Base-by-base conservation (phyloP, 2,888 invertebrate species). In the Drosophila formosana region DNA sequence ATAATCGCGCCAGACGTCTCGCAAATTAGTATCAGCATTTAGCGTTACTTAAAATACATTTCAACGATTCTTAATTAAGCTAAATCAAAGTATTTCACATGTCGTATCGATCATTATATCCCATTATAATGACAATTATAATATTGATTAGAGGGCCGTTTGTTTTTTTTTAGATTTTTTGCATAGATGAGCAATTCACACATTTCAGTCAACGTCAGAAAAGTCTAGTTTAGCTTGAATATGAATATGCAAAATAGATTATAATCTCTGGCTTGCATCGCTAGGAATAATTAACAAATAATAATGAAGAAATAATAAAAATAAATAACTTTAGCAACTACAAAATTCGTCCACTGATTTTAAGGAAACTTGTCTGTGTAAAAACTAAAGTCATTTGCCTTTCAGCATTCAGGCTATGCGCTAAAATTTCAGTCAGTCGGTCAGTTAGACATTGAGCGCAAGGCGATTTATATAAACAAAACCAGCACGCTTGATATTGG, bases 11-110 rank as follows among this genome's bases (percentile, higher is more conserved):
- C 50, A 50, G 57, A 64, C 55, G 25, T 7, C 1, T n/a, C 30
- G 32, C 6, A 9, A 46, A 53, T 62, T 62, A 62, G 45, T 46
- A 6, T 25, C 13, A 32, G 18, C 13, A 26, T 46, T 63, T 55
- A 47, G 62, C 63, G 32, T 47, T 55, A 47, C 11, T 55, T 41
- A 39, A 30, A 30, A 18, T 23, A 45, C 26, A 52, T 26, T 25
- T 47, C 2, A n/a, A 30, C 18, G 45, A 47, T 37, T 62, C 30
- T 39, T 11, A 32, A 18, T 46, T 13, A 30, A 50, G n/a, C 23
- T 32, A 39, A 45, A 39, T 55, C 25, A 30, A 61, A 45, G 45
- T 11, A 47, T 37, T 37, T 37, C 28, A 46, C 28, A 46, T 13
- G 23, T 43, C 37, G 6, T 32, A n/a, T 41, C 46, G 9, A 25